Evolutionary conservation across 2,888 invertebrate species (phyloP).

Genomic region (Agonopterix subpropinquella): DNA sequence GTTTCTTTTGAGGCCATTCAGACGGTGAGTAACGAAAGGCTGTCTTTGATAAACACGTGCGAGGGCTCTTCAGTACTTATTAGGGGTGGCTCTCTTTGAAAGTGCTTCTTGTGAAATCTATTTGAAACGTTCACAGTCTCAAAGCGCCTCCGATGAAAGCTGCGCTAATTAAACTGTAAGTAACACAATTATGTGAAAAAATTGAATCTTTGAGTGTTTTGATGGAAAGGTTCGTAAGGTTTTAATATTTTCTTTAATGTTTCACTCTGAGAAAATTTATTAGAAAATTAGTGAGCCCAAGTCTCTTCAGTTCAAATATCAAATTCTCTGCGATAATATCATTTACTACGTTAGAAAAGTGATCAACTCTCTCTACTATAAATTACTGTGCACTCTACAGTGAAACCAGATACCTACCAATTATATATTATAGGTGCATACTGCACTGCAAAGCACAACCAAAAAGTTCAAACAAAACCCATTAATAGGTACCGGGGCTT

Average conservation of each 20-base stretch:
- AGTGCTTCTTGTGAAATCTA: slow-evolving; percentile 74
- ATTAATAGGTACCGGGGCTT: no score
- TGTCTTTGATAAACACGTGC: slow-evolving; percentile 77
- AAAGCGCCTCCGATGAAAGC: slow-evolving; percentile 69
- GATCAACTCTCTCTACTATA: no score
- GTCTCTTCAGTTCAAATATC: not conserved
- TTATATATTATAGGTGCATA: no score
- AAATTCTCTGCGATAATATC: no score
- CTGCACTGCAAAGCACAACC: no score
- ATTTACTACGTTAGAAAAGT: no score
- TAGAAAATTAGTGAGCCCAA: not conserved
- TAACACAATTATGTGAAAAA: slow-evolving; percentile 73
- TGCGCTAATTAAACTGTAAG: slow-evolving; percentile 73
- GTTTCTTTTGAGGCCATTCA: slow-evolving; percentile 76
- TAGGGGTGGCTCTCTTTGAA: slow-evolving; percentile 74
- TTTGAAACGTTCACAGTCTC: slow-evolving; percentile 73
- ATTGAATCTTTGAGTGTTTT: slow-evolving; percentile 56
- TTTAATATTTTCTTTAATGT: slow-evolving; percentile 23
- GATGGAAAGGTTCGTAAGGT: slow-evolving; percentile 41
- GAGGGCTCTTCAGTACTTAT: slow-evolving; percentile 76
- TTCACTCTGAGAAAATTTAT: slow-evolving; percentile 1
- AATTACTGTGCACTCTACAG: no score
- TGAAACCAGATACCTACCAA: no score
- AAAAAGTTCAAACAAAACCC: no score
- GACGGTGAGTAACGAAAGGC: slow-evolving; percentile 76